Evolutionary conservation across 2,888 invertebrate species (phyloP).

Genomic region (Lottia gigantea): DNA sequence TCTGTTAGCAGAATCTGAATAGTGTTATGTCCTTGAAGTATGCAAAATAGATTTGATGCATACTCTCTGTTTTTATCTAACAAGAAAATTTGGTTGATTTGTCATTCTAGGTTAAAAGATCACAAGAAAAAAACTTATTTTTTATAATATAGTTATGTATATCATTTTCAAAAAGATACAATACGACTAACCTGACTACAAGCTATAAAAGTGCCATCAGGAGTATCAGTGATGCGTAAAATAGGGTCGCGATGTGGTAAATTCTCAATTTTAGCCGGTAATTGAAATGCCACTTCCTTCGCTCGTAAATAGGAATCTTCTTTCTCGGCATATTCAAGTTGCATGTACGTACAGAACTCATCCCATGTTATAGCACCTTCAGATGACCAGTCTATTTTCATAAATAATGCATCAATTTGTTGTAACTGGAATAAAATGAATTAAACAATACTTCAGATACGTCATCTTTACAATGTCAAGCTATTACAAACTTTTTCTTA

Average conservation of each 20-base stretch:
- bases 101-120: too few species aligned
- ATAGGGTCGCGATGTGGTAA: conserved; percentile 66
- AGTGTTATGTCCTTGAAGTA: too few species aligned
- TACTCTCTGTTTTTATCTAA: too few species aligned
- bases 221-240: conserved; percentile 61
- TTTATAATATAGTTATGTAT: too few species aligned
- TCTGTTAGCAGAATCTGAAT: neutral
- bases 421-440: conserved; percentile 54
- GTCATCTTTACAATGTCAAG: too few species aligned
- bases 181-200: conserved; percentile 59
- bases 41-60: too few species aligned
- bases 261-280: conserved; percentile 64
- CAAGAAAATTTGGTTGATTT: too few species aligned
- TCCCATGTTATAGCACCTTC: conserved; percentile 67
- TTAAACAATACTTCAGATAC: too few species aligned
- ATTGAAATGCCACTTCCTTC: conserved; percentile 63
- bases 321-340: conserved; percentile 68
- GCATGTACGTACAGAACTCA: conserved; percentile 69
- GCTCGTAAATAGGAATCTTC: conserved; percentile 65
- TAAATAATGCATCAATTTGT: conserved; percentile 66
- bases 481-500: too few species aligned
- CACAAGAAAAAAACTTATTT: too few species aligned
- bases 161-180: too few species aligned
- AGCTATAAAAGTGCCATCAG: conserved; percentile 65
- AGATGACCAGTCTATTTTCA: conserved; percentile 68